phyloP scores from a whole-genome alignment of 30 jellyfish, hydroid and myxozoan genomes.

The Cassiopea andromeda region DNA sequence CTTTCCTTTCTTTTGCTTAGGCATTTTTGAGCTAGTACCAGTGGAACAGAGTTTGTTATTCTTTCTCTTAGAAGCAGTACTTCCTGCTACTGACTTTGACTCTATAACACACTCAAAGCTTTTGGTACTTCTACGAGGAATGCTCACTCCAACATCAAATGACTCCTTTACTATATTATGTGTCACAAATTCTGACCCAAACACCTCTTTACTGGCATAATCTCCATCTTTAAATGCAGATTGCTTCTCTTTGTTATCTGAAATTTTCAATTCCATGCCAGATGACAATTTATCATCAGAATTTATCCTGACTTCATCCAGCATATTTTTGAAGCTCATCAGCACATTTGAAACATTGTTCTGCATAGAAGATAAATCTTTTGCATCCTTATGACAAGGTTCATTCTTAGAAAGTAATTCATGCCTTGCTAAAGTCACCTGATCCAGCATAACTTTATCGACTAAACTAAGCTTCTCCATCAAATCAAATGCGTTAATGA shows the following conservation, averaged over 20 bases:
- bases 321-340: neutral
- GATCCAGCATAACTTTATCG: neutral
- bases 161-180: neutral
- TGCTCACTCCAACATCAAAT: neutral
- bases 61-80: neutral
- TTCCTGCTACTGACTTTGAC: neutral
- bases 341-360: neutral
- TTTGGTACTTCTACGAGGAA: neutral
- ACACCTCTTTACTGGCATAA: neutral
- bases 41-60: neutral
- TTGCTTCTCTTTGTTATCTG: neutral
- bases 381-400: neutral
- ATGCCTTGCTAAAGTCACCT: neutral
- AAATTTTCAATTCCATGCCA: neutral
- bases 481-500: neutral
- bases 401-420: slow-evolving; percentile 4
- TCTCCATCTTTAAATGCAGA: neutral
- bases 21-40: neutral
- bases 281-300: neutral
- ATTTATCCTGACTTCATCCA: neutral
- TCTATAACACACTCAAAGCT: neutral
- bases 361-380: neutral
- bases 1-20: neutral
- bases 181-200: neutral
- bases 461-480: neutral